Base-by-base conservation (phyloP, 2,797 vertebrate species). In the Triplophysa bombifrons region DNA sequence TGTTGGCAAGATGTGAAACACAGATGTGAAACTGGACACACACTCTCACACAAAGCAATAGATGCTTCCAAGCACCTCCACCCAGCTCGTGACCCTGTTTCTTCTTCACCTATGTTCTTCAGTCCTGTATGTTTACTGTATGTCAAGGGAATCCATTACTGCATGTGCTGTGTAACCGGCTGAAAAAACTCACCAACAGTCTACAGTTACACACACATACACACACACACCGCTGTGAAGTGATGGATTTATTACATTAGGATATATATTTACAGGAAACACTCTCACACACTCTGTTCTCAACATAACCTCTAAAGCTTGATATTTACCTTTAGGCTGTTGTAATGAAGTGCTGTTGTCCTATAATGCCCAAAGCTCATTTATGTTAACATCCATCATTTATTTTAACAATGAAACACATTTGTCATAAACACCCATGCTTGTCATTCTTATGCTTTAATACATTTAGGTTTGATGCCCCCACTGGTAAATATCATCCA, bases 11-110 rank as follows among this genome's bases (percentile, higher is more conserved):
- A 68, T 81, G 65, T 46, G 20, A 76, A 66, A 80, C 71, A 50
- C 68, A 74, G 48, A 66, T 72, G 41, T 65, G 83, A 83, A 81
- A 84, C 70, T 76, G 56, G 63, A 64, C 72, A 65, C 72, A 66
- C 64, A 44, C 20, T 71, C 22, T 71, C 19, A 46, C 34, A 75
- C 58, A 76, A 69, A 77, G 61, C 20, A 22, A 22, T 22, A 9
- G 16, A 19, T 6, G 20, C 19, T 44, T 44, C 34, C 74, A 14
- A 44, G 55, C 65, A 58, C 50, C 78, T 70, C 78, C 82, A 74
- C 83, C 81, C 74, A 72, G 65, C 64, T 63, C 44, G 8, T 87
- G 84, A 85, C 87, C 84, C 83, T 66, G 68, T 82, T 85, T 86
- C 64, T 27, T 64, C 63, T 50, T 65, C 50, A 38, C 17, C 34